These are phyloP conservation scores for Pachycephus smyrnensis DNA, from an alignment of 2,888 invertebrate species.

Conservation along the genomic window DNA sequence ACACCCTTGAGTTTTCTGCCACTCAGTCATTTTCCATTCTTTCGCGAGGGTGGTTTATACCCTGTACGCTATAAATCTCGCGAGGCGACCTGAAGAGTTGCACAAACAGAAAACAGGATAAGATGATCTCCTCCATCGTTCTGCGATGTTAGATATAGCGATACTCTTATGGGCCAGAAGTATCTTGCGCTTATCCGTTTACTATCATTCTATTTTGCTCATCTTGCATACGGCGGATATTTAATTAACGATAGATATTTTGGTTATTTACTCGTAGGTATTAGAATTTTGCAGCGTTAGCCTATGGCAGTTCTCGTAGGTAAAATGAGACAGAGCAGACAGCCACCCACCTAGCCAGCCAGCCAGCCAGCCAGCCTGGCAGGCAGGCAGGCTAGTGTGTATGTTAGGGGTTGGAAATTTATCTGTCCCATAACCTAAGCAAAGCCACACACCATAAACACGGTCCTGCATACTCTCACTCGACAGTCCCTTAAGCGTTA, in stretches of 20 bases:
- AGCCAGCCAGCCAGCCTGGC: too few species aligned
- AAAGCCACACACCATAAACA: background rate
- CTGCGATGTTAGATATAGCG: too few species aligned
- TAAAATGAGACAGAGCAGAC: background rate
- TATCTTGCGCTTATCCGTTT: too few species aligned
- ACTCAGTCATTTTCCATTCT: background rate
- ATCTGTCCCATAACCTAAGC: slow-evolving; percentile 7
- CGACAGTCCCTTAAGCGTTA: background rate
- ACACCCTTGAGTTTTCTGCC: background rate
- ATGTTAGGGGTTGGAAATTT: background rate
- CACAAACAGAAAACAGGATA: too few species aligned
- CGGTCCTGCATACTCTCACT: background rate
- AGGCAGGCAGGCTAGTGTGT: background rate
- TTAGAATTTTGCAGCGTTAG: background rate
- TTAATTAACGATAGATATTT: background rate
- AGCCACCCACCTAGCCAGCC: too few species aligned
- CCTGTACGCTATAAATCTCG: background rate
- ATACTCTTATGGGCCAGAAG: too few species aligned
- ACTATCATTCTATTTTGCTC: background rate
- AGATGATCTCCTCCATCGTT: too few species aligned
- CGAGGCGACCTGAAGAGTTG: too few species aligned
- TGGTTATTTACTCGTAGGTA: too few species aligned
- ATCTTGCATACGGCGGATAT: background rate
- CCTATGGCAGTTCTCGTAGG: too few species aligned
- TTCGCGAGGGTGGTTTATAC: background rate